Base-by-base conservation (phyloP, 2,888 invertebrate species). In the Aspidiotus rigidus region DNA sequence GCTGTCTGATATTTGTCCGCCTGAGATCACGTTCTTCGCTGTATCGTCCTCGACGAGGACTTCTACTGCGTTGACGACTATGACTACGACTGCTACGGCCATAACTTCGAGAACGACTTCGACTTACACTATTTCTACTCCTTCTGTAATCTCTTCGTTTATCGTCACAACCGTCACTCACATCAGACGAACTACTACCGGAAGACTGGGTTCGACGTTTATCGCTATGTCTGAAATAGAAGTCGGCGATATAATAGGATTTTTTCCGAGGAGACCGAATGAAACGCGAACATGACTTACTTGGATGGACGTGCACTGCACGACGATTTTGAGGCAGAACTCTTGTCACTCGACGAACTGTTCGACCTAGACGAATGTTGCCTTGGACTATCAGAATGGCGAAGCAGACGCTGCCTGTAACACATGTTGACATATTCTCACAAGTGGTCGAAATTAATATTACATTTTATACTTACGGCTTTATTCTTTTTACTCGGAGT, bases 391-490 rank as follows among this genome's bases (percentile, higher is more conserved):
- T 59, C 67, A 49, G 44, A 60, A 39, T 67, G 67, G 60, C 67
- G 67, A 7, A 67, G 49, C 67, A 67, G 59, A 15, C 67, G 67
- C 39, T 67, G 67, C 49, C 67, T 67, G 40, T 39, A 60, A 67
- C 59, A 59, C 16, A 59, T 28, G 8, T 39, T 3, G 13, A 49
- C 49, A 13, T n/a, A n/a, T 6, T 11, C n/a, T 49, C n/a, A 49
- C 49, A 49, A 11, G 6, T 6, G 49, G 10, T 49, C 49, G 49
- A 3, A 11, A 49, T n/a, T n/a, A 5, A 28, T 6, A 6, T 49
- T 6, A 11, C 1, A 28, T 28, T 28, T 28, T 28, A 28, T 28
- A 28, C 28, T 28, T 28, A 28, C 28, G 28, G 1, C 28, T 28
- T 28, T 5, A 28, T 28, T 28, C 28, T 28, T 28, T 28, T 28